Evolutionary conservation across 64 coral and sea anemone genomes (phyloP).

Genomic region (Actinia equina): DNA sequence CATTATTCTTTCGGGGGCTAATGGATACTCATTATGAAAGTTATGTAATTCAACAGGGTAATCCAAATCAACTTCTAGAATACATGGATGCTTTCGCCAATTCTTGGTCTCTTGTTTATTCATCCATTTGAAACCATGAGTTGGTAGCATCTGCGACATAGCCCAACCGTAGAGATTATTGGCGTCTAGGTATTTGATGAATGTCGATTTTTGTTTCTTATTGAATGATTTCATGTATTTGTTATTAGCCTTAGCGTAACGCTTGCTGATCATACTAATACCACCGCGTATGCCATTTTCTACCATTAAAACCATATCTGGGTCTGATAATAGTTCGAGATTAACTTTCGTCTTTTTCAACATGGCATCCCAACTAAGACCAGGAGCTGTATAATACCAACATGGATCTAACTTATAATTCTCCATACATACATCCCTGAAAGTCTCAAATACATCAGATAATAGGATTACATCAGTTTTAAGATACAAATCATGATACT

Average conservation of each 20-base stretch:
- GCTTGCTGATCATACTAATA: background rate
- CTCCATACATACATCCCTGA: background rate
- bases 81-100: background rate
- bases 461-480: background rate
- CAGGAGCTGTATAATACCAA: constrained; percentile 2
- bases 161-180: background rate
- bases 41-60: background rate
- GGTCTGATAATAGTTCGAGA: background rate
- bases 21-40: constrained; percentile 5
- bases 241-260: constrained; percentile 1
- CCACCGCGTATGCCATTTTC: background rate
- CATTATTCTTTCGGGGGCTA: background rate
- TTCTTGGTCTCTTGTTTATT: background rate
- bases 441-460: background rate
- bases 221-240: background rate
- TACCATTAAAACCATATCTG: background rate
- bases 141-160: background rate
- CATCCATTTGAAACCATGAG: background rate
- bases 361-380: background rate
- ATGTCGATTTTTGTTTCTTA: background rate
- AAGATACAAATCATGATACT: background rate
- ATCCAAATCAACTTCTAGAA: background rate
- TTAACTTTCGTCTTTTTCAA: background rate
- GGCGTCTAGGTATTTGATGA: background rate
- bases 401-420: background rate